phyloP scores from a whole-genome alignment of 2,113 vertebrate species.

The Odocoileus virginianus region DNA sequence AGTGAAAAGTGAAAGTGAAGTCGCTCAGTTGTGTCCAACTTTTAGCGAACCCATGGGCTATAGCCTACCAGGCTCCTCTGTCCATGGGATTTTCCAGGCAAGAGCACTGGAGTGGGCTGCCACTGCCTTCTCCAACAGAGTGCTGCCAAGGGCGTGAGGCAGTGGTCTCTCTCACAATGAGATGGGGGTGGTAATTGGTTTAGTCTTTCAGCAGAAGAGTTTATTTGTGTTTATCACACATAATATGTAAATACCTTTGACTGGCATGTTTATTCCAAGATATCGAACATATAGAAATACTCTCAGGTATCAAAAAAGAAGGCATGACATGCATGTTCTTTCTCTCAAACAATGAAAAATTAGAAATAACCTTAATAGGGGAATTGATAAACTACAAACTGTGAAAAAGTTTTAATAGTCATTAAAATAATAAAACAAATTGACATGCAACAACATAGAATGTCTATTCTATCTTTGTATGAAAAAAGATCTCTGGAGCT shows the following conservation, averaged over 20 bases:
- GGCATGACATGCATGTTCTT: background rate
- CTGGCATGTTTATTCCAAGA: background rate
- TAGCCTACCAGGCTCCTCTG: too few species aligned
- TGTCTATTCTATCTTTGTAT: background rate
- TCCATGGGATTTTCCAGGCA: too few species aligned
- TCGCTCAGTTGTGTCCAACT: too few species aligned
- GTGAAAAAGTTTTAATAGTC: background rate
- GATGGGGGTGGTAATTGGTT: background rate
- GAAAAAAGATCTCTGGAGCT: background rate
- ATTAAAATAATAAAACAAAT: background rate
- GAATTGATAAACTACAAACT: background rate
- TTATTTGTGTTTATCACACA: background rate
- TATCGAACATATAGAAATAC: background rate
- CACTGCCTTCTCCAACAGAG: too few species aligned
- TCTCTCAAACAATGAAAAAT: background rate
- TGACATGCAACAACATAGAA: background rate
- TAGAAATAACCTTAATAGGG: background rate
- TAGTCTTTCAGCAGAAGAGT: background rate
- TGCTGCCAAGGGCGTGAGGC: rapidly evolving
- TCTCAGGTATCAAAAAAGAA: background rate
- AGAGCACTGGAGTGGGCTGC: too few species aligned
- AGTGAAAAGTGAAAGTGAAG: too few species aligned
- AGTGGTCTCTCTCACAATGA: background rate
- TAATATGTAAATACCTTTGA: background rate
- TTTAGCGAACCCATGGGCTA: too few species aligned